Evolutionary conservation across 1,140 invertebrate species (phyloP).

Genomic region (Diabrotica virgifera): DNA sequence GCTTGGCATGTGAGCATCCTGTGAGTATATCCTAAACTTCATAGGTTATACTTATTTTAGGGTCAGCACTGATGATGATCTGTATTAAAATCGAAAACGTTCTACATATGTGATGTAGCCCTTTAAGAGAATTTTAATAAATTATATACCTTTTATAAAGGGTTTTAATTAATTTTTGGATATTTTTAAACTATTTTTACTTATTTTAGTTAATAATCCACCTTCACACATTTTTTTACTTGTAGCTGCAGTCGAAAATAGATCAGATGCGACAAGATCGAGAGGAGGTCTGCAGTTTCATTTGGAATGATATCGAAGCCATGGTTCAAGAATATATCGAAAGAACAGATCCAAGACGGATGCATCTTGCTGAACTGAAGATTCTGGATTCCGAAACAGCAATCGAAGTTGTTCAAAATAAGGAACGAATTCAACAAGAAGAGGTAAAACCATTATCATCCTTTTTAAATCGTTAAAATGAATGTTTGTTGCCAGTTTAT

Average conservation of each 20-base stretch:
- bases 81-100: too few relatives aligned
- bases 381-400: slow-evolving; percentile 38
- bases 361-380: slow-evolving; percentile 41
- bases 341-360: slow-evolving; percentile 37
- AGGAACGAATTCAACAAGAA: slow-evolving; percentile 33
- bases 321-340: slow-evolving; percentile 34
- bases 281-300: slow-evolving; percentile 27
- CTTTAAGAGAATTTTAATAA: too few relatives aligned
- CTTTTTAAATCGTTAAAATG: too few relatives aligned
- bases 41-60: too few relatives aligned
- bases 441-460: slow-evolving; percentile 29
- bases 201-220: not conserved
- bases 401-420: slow-evolving; percentile 34
- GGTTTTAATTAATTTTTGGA: too few relatives aligned
- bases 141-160: too few relatives aligned
- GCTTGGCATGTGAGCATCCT: too few relatives aligned
- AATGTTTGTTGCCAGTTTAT: too few relatives aligned
- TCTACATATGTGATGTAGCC: too few relatives aligned
- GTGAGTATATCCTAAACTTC: too few relatives aligned
- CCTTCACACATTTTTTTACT: slow-evolving; percentile 12
- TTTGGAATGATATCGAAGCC: slow-evolving; percentile 39
- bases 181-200: too few relatives aligned
- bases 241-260: slow-evolving; percentile 17
- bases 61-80: too few relatives aligned
- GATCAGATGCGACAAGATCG: slow-evolving; percentile 28